phyloP scores from a whole-genome alignment of 2,888 invertebrate genomes.

The Neelides folsomi region DNA sequence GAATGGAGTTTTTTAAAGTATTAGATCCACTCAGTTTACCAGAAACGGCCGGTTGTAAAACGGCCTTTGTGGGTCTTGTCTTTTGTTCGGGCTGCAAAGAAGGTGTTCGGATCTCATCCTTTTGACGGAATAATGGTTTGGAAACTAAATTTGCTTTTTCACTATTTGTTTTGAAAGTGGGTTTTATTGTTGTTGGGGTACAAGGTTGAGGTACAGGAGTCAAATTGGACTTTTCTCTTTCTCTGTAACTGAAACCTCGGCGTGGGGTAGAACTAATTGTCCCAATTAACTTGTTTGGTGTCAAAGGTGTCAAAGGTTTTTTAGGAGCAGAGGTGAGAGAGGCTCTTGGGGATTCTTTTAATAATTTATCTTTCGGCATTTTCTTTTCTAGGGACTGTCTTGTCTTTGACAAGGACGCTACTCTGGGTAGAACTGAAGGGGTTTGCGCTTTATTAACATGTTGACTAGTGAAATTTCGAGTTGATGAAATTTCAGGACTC shows the following conservation, averaged over 20 bases:
- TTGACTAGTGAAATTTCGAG: background rate
- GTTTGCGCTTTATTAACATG: background rate
- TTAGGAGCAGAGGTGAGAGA: slow-evolving; percentile 23
- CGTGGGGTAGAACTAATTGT: background rate
- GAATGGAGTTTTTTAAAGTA: background rate
- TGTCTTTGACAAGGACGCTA: background rate
- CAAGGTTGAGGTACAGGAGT: slow-evolving; percentile 1
- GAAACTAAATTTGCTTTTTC: slow-evolving; percentile 31
- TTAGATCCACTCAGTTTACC: no score
- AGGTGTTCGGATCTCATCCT: no score
- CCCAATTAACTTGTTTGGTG: slow-evolving; percentile 19
- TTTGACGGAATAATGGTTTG: slow-evolving; percentile 16
- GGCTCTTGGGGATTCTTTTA: slow-evolving; percentile 9
- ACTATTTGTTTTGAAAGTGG: slow-evolving; percentile 27
- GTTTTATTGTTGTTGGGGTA: slow-evolving; percentile 15
- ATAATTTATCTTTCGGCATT: slow-evolving; percentile 8
- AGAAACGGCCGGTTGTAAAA: no score
- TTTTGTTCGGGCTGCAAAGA: no score
- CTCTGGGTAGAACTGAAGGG: background rate
- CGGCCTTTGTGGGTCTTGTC: no score
- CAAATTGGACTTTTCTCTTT: background rate
- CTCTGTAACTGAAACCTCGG: background rate
- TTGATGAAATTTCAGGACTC: background rate
- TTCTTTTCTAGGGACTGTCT: background rate
- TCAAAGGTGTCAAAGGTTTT: slow-evolving; percentile 23